Conservation (phyloP, 2,797 vertebrate genomes). For the Anguilla megastoma region DNA sequence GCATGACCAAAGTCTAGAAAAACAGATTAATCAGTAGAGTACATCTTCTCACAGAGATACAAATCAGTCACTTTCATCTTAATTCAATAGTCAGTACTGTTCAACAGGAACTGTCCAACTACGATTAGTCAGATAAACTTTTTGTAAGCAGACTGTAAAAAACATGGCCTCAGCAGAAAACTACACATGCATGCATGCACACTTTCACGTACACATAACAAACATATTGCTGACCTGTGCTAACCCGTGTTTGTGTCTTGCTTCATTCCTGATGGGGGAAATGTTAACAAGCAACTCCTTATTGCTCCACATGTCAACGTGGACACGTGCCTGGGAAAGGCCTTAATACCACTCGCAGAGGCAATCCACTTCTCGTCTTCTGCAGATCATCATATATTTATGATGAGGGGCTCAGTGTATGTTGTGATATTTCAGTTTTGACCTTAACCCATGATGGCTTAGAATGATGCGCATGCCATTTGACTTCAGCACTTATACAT, state of each 20-base stretch:
- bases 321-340: background rate
- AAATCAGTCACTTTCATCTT: slow-evolving; percentile 4
- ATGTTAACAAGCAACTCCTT: background rate
- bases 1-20: background rate
- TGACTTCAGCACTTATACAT: background rate
- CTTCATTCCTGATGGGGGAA: background rate
- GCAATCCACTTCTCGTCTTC: background rate
- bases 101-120: background rate
- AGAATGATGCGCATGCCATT: background rate
- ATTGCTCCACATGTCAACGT: background rate
- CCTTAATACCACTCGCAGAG: background rate
- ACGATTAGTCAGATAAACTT: background rate
- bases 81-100: background rate
- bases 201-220: background rate
- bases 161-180: slow-evolving; percentile 28
- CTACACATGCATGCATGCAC: background rate
- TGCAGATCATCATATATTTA: background rate
- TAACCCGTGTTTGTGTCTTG: no score
- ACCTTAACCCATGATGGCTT: slow-evolving; percentile 3
- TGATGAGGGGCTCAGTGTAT: background rate
- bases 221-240: background rate
- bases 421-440: background rate
- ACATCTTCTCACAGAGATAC: background rate
- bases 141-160: background rate
- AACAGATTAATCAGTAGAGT: background rate